Evolutionary conservation across 2,797 vertebrate genomes (phyloP).

Genomic region (Pelochelys cantorii): DNA sequence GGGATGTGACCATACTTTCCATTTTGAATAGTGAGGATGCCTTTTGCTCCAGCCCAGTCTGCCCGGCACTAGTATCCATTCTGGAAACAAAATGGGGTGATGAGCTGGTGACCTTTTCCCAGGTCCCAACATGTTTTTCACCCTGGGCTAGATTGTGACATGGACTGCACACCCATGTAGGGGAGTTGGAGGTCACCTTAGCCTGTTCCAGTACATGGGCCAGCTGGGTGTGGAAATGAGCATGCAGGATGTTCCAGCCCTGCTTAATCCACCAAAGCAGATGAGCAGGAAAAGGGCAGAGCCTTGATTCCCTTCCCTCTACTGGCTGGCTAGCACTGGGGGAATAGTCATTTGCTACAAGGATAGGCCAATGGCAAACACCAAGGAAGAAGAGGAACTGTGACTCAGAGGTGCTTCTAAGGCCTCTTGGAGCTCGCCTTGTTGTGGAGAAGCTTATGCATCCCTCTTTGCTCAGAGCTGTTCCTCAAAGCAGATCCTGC

Average conservation of each 20-base stretch:
- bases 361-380: too few species aligned
- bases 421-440: background rate
- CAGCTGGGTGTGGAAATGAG: background rate
- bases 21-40: background rate
- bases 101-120: background rate
- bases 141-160: background rate
- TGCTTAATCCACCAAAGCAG: background rate
- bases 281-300: background rate
- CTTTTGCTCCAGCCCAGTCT: background rate
- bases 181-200: too few species aligned
- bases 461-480: background rate
- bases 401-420: background rate
- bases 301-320: background rate
- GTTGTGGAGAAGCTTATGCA: background rate
- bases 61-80: fast-evolving
- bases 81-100: background rate
- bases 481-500: background rate
- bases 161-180: background rate
- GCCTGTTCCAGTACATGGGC: background rate
- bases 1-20: background rate
- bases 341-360: background rate
- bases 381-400: background rate
- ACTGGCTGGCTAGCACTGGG: background rate
- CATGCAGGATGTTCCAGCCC: background rate
- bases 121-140: background rate